phyloP scores from a whole-genome alignment of 2,113 vertebrate genomes.

The Pedionomus torquatus region DNA sequence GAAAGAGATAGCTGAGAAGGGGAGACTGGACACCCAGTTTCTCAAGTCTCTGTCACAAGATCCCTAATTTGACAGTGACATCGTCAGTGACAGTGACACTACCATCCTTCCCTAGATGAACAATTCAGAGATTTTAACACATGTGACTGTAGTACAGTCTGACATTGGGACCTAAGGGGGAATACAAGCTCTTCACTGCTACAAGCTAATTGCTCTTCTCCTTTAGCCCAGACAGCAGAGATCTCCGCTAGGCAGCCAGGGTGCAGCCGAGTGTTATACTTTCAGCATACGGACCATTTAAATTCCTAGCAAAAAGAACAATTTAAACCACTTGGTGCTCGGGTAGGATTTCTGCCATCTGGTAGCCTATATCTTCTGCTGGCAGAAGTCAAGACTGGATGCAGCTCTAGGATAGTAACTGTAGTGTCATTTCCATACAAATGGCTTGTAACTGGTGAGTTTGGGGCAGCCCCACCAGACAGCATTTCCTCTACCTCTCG shows the following conservation, averaged over 20 bases:
- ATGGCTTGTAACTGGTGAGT: neutral
- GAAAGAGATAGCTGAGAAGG: neutral
- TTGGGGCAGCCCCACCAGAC: neutral
- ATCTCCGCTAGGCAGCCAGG: slow-evolving; percentile 1
- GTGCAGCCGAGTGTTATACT: neutral
- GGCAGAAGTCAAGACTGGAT: slow-evolving; percentile 27
- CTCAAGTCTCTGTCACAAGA: neutral
- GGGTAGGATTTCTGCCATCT: slow-evolving; percentile 55
- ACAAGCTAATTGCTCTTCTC: neutral
- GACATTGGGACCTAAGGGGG: rapidly evolving
- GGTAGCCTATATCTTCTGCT: slow-evolving; percentile 16
- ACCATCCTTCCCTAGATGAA: neutral
- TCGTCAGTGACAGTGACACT: neutral
- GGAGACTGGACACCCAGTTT: neutral
- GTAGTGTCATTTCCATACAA: slow-evolving; percentile 38
- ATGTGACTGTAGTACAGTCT: neutral
- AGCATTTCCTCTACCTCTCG: neutral
- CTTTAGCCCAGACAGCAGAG: neutral
- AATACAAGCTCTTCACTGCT: neutral
- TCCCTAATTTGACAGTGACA: neutral
- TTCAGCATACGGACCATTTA: slow-evolving; percentile 43
- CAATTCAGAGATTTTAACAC: rapidly evolving
- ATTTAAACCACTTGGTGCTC: neutral
- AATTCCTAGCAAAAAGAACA: slow-evolving; percentile 53
- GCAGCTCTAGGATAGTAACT: slow-evolving; percentile 7